Conservation (phyloP, 2,888 invertebrate genomes). For the Ectropis crepuscularia region DNA sequence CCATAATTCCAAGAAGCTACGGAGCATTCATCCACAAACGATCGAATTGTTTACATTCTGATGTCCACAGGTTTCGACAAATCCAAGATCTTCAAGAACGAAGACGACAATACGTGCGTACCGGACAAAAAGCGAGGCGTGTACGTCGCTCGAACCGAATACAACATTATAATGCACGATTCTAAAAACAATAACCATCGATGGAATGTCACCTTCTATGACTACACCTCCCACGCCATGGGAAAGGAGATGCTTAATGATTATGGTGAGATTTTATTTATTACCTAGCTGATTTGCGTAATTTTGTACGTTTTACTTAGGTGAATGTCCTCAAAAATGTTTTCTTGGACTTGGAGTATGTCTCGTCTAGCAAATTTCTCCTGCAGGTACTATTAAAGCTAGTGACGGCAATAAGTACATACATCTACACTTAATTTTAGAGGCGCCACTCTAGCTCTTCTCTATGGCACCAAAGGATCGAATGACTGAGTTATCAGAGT, state of each 20-base stretch:
- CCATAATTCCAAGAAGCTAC: no score
- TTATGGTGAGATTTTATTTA: conserved; percentile 86
- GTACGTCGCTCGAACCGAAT: conserved; percentile 94
- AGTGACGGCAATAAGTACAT: no score
- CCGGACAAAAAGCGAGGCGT: conserved; percentile 88
- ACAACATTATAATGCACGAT: conserved; percentile 97
- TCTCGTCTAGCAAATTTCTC: no score
- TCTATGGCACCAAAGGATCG: no score
- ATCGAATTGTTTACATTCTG: neutral
- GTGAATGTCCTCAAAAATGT: no score
- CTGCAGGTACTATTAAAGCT: no score
- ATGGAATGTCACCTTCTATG: conserved; percentile 99
- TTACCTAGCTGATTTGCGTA: neutral
- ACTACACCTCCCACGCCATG: conserved; percentile 95
- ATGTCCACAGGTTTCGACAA: conserved; percentile 71
- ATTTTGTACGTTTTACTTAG: no score
- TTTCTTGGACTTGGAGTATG: no score
- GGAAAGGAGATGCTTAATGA: conserved; percentile 90
- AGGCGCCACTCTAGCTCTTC: no score
- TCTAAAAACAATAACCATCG: conserved; percentile 87
- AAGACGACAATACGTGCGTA: conserved; percentile 87
- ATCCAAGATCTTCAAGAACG: conserved; percentile 72
- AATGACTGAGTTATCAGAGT: no score
- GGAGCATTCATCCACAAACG: no score
- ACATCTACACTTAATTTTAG: no score